These are phyloP conservation scores for Notiomystis cincta DNA, from an alignment of 2,113 vertebrate genomes.

Conservation along the genomic window DNA sequence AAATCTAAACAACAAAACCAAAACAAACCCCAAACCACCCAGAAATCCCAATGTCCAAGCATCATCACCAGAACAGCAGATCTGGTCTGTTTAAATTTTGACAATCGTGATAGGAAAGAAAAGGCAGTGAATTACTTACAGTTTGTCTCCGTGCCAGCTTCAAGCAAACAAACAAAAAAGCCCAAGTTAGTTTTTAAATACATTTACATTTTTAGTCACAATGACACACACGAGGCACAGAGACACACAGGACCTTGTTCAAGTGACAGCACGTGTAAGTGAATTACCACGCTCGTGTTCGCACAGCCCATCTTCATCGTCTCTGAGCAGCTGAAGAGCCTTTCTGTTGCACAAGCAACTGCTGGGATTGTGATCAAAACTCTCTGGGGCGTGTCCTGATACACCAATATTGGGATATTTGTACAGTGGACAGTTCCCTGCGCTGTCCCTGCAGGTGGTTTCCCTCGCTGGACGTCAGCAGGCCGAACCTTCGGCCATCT, in stretches of 20 bases:
- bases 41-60: neutral
- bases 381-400: neutral
- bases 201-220: neutral
- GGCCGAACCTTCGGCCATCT: neutral
- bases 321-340: neutral
- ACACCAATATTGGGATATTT: neutral
- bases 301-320: neutral
- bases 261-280: fast-evolving
- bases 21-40: neutral
- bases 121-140: neutral
- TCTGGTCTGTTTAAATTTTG: neutral
- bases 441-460: fast-evolving
- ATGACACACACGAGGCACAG: neutral
- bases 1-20: neutral
- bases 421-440: neutral
- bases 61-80: neutral
- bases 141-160: neutral
- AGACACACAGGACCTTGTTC: neutral
- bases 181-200: neutral
- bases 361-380: neutral
- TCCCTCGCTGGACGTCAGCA: neutral
- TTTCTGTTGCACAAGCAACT: neutral
- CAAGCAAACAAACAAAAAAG: neutral
- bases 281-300: fast-evolving
- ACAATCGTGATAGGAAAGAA: neutral